Base-by-base conservation (phyloP, 2,888 invertebrate genomes). In the Leucophenga montana region DNA sequence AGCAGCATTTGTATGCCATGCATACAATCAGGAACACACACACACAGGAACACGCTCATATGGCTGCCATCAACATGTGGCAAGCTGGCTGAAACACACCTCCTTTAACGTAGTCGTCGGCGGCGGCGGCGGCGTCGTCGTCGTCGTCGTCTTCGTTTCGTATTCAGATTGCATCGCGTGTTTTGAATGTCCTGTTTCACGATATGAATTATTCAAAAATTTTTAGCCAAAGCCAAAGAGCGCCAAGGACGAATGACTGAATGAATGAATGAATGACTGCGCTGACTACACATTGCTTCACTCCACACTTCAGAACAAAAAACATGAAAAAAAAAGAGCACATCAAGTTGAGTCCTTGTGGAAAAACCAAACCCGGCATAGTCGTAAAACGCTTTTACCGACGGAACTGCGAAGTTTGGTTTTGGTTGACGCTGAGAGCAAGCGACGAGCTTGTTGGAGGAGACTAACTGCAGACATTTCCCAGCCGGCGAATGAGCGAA, bases 131-230 rank as follows among this genome's bases (percentile, higher is more conserved):
- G 71, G 67, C 70, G 69, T 73, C 79, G 69, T n/a, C n/a, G n/a
- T n/a, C 75, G 74, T 72, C 71, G 69, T 53, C 68, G 61, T 68
- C 74, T 75, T 75, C 73, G 76, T 84, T 83, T 88, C 78, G 79
- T 86, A 88, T 87, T 88, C 85, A 84, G 82, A 87, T 86, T 88
- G 88, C 88, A 88, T 86, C 81, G 88, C 85, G 86, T 87, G 86
- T 86, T 87, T 86, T 85, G 85, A 87, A 88, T 87, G 88, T 87
- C 87, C 87, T 87, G 88, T 76, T 84, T 75, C 82, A 85, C 85
- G 85, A 85, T 86, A 88, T 87, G 88, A 87, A 87, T 87, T 87
- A 87, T 87, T 87, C 88, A 87, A 86, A 87, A 88, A 81, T 78
- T 78, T 76, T 72, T 74, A 78, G 76, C 71, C 70, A 68, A 69